phyloP scores from a whole-genome alignment of 64 coral and sea anemone species.

The Porites australiensis region DNA sequence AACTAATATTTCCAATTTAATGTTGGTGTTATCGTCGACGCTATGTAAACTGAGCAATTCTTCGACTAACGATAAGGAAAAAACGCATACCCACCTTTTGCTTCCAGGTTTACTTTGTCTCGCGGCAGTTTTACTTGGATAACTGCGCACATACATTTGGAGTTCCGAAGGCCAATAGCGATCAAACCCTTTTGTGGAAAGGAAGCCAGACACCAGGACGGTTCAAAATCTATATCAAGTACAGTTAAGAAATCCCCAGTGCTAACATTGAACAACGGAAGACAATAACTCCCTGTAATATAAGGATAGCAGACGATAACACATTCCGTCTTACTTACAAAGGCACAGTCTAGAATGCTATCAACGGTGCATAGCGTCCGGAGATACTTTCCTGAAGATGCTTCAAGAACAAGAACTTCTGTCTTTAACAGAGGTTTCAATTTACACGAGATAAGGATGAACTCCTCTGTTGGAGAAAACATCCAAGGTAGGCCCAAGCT shows the following conservation, averaged over 20 bases:
- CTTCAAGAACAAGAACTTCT: not conserved
- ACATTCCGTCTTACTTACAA: not conserved
- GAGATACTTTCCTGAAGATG: not conserved
- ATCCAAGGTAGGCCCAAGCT: not conserved
- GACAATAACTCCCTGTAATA: too few species aligned
- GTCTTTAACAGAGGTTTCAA: too few species aligned
- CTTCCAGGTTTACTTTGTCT: not conserved
- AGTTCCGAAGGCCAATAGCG: not conserved
- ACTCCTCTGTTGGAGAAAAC: conserved; percentile 18
- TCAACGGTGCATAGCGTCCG: not conserved
- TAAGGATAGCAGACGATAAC: not conserved
- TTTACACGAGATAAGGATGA: not conserved
- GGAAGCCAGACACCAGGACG: not conserved
- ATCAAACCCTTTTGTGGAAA: not conserved
- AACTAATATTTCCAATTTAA: too few species aligned
- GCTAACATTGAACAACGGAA: not conserved
- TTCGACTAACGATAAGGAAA: too few species aligned
- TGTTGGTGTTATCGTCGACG: too few species aligned
- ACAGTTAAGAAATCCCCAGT: not conserved
- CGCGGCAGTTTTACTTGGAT: not conserved
- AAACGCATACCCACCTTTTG: not conserved
- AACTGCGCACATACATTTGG: not conserved
- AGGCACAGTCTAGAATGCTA: not conserved
- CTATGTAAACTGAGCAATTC: too few species aligned
- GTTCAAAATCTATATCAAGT: not conserved